Evolutionary conservation across 35 echinoderm and acorn worm genomes (phyloP).

Genomic region (Acanthaster planci): DNA sequence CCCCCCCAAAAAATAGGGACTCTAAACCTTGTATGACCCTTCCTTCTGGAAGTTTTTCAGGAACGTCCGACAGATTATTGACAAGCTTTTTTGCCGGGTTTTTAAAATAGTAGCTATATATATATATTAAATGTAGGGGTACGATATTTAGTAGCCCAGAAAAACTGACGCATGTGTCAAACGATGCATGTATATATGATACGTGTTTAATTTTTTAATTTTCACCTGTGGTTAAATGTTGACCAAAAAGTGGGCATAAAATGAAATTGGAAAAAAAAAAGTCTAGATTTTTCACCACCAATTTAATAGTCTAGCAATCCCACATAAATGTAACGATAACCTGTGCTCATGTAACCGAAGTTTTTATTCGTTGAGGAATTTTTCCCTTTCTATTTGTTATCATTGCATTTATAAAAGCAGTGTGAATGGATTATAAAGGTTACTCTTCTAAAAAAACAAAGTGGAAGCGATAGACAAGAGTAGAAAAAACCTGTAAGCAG

Average conservation of each 20-base stretch:
- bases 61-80: background rate
- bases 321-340: background rate
- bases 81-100: background rate
- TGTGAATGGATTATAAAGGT: too few relatives aligned
- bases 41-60: constrained; percentile 2
- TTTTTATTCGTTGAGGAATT: background rate
- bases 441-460: too few relatives aligned
- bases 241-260: background rate
- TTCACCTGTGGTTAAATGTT: constrained; percentile 25
- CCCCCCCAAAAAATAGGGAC: too few relatives aligned
- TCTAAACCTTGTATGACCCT: too few relatives aligned
- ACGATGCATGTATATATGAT: constrained; percentile 3
- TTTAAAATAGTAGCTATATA: background rate
- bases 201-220: background rate
- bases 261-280: background rate
- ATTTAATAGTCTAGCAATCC: constrained; percentile 2
- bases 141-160: constrained; percentile 5
- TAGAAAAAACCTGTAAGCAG: too few relatives aligned
- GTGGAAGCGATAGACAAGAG: too few relatives aligned
- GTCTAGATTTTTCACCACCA: constrained; percentile 28
- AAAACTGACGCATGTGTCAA: background rate
- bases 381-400: background rate
- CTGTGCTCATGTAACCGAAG: background rate
- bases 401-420: too few relatives aligned
- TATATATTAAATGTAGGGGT: constrained; percentile 12